Conservation (phyloP, 2,113 vertebrate species). For the Hippocampus abdominalis region DNA sequence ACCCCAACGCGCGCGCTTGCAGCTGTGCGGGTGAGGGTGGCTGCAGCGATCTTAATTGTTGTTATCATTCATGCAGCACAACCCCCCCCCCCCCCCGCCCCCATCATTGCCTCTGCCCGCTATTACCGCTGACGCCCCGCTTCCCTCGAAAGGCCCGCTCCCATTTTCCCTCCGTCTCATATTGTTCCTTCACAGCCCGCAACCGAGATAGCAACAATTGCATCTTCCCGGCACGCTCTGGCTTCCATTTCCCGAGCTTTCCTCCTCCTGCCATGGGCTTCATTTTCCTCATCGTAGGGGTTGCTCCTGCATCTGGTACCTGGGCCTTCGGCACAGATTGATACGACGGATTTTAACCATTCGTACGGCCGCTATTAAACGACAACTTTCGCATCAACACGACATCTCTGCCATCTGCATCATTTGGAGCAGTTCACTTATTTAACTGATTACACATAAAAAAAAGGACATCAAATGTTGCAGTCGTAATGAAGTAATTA, state of each 20-base stretch:
- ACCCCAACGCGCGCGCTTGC: slow-evolving; percentile 18
- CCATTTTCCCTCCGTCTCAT: slow-evolving; percentile 45
- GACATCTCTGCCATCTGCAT: neutral
- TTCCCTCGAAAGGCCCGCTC: slow-evolving; percentile 45
- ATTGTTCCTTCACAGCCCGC: slow-evolving; percentile 59
- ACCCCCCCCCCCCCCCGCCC: slow-evolving; percentile 59
- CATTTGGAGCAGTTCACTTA: neutral
- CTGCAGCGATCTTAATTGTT: slow-evolving; percentile 69
- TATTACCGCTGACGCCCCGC: slow-evolving; percentile 47
- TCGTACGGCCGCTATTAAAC: neutral
- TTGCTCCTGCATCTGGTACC: slow-evolving; percentile 20
- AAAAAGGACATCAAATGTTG: too few species aligned
- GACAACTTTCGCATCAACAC: too few species aligned
- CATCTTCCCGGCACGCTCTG: slow-evolving; percentile 41
- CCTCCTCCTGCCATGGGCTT: slow-evolving; percentile 11
- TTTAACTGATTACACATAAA: too few species aligned
- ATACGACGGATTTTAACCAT: neutral
- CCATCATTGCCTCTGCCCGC: slow-evolving; percentile 59
- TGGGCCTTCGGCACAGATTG: slow-evolving; percentile 53
- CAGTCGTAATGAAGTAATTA: too few species aligned
- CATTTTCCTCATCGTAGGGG: slow-evolving; percentile 30
- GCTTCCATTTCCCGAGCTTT: slow-evolving; percentile 9
- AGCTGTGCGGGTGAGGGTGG: slow-evolving; percentile 51
- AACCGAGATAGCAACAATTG: slow-evolving; percentile 61
- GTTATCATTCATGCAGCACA: slow-evolving; percentile 70